Conservation (phyloP, 2,888 invertebrate species). For the Dolomedes plantarius region DNA sequence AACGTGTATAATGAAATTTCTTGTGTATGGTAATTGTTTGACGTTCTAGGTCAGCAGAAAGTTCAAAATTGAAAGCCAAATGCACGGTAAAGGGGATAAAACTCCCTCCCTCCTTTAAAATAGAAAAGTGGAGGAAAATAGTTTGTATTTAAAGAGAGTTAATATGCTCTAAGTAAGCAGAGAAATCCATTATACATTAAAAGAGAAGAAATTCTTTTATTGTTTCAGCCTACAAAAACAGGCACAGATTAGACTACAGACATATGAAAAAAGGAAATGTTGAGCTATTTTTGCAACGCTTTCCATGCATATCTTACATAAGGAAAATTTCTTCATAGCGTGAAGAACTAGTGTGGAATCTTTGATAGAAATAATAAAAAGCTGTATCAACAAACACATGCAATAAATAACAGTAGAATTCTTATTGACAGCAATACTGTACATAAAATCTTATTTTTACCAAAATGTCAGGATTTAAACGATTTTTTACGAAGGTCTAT, state of each 20-base stretch:
- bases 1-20: conserved; percentile 64
- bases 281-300: too few species aligned
- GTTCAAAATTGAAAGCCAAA: conserved; percentile 25
- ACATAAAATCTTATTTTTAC: too few species aligned
- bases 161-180: conserved; percentile 31
- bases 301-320: too few species aligned
- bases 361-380: conserved; percentile 59
- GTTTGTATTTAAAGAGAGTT: conserved; percentile 60
- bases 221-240: conserved; percentile 27
- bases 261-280: neutral
- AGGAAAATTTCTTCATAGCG: conserved; percentile 29
- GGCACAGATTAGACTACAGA: neutral
- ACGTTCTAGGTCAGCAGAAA: conserved; percentile 25
- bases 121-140: conserved; percentile 26
- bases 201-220: conserved; percentile 49
- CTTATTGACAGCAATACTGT: too few species aligned
- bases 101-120: conserved; percentile 14
- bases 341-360: conserved; percentile 31
- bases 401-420: too few species aligned
- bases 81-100: conserved; percentile 23
- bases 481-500: too few species aligned
- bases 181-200: conserved; percentile 63
- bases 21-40: conserved; percentile 66
- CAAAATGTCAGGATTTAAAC: too few species aligned
- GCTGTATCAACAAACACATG: too few species aligned